Evolutionary conservation across 1,140 invertebrate species (phyloP), one percentile per base, ranked within the genome.

Genomic region (Brachionus manjavacas): DNA sequence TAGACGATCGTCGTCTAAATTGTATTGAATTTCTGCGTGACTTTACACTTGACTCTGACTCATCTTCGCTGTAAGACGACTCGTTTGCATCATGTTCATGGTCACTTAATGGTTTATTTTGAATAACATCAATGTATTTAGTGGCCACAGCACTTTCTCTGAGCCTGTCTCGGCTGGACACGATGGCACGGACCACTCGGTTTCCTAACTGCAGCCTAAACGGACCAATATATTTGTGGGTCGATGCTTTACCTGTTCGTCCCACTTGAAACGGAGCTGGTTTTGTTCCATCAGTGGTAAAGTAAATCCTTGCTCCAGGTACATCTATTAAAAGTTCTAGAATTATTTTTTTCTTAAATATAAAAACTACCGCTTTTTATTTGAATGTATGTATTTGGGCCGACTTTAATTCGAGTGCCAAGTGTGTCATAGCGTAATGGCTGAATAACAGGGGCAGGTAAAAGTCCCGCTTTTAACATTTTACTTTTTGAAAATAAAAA

Each of bases 381-480:
- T 85, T 89, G 88, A 78, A 90, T 87, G 14, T 87, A 86, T 7
- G 88, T 88, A 25, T 86, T 85, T 39, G 87, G 87, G 79, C 89
- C 87, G 81, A 89, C 87, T 39, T 86, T 85, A 64, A 87, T 88
- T 72, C 86, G 85, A 12, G 88, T 85, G 0, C 86, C 87, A 46
- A 81, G 52, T 8, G 85, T 49, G n/a, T 84, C 85, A 49, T 86
- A 86, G 12, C 87, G 46, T 41, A 90, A 79, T n/a, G 89, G 87
- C 31, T 85, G 87, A 35, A 90, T 89, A 7, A 86, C 55, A 12
- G 89, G 89, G 9, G 89, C 87, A 83, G 86, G 86, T 23, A 90
- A 86, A 23, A 87, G 89, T 46, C 89, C 89, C 28, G 89, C 89
- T 87, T 87, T 89, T 9, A 89, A 89, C 89, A 90, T 90, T 52